Base-by-base conservation (phyloP, 2,113 vertebrate genomes). In the Percina caprodes region DNA sequence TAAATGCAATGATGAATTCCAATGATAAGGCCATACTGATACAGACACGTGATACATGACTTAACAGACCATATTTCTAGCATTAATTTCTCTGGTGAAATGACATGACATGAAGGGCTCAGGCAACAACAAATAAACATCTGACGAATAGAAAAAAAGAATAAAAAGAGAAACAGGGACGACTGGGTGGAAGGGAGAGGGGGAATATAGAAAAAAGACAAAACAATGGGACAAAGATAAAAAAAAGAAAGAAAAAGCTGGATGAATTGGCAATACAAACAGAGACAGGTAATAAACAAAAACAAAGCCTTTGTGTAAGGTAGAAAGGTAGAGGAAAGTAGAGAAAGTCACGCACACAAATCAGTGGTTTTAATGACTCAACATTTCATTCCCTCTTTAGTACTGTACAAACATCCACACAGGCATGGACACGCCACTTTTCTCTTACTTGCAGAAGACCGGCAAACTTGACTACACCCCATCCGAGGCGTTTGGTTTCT, bases 401-500 rank as follows among this genome's bases (percentile, higher is more conserved):
- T 4, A 42, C 39, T 42, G 39, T 42, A 7, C 6, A 46, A 45
- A 19, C 18, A 65, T 66, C 49, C 69, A 69, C 59, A 69, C n/a
- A 69, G 4, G 74, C 9, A 21, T 3, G 7, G 30, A 75, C 61
- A 56, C 13, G 24, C 2, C 4, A 7, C 16, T 19, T 33, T 48
- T 56, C 54, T 45, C 80, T 83, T 86, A 95, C 98, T 95, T 99
- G 98, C 42, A 99, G 93, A 62, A 99, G 97, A 21, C 98, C 98
- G 1, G 98, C 98, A 74, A 99, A 99, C 83, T 99, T 99, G 74
- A 99, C 98, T 0, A 99, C 97, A 21, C 98, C 98, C 98, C 98
- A 99, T 55, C 98, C 98, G 2, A 99, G 96, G 13, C 98, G 96
- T 89, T 97, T 98, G 77, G 96, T 92, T 26, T 99, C 98, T 0